phyloP scores from a whole-genome alignment of 2,113 vertebrate species.

The Odocoileus virginianus region DNA sequence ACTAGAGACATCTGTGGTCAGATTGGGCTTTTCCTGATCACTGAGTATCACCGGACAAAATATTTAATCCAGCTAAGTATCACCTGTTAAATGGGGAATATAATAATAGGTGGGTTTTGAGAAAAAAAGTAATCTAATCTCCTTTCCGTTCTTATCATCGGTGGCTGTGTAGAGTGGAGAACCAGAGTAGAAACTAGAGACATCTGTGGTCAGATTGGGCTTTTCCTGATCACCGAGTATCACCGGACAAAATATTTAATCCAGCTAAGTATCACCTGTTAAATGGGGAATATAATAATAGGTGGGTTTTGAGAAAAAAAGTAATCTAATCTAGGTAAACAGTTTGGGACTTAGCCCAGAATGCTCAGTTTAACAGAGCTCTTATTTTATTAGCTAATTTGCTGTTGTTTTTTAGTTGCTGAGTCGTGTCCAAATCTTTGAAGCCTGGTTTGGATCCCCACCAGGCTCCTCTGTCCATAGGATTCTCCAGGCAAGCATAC shows the following conservation, averaged over 20 bases:
- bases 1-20: background rate
- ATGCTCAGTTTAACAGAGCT: background rate
- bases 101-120: background rate
- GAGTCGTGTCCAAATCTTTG: background rate
- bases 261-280: background rate
- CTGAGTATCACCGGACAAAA: background rate
- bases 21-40: background rate
- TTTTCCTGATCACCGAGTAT: background rate
- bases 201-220: background rate
- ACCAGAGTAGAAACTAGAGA: background rate
- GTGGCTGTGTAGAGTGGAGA: no score
- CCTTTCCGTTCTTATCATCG: background rate
- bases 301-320: background rate
- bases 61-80: background rate
- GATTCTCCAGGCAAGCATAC: background rate
- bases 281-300: background rate
- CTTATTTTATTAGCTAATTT: background rate
- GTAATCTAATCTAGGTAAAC: background rate
- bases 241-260: background rate
- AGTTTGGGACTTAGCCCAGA: background rate
- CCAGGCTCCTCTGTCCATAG: background rate
- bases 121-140: background rate
- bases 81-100: background rate
- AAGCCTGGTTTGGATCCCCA: background rate
- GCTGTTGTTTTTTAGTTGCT: background rate